Percentiles rank a stretch among this genome's conserved stretches.
phyloP scores from a whole-genome alignment of 2,113 vertebrate species.

The Prionailurus bengalensis region DNA sequence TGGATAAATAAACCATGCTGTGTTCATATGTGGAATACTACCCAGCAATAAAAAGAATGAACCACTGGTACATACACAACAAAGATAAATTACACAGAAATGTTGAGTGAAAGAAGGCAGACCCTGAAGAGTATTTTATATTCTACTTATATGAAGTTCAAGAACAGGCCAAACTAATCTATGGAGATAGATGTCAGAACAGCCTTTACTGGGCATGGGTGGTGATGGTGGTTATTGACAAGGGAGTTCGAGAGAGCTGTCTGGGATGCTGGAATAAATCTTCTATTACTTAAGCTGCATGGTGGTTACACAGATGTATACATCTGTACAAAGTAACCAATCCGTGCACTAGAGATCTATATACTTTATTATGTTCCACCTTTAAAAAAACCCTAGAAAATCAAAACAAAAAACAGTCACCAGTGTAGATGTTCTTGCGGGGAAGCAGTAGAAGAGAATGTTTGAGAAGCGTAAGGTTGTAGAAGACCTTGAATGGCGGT shows the following conservation, averaged over 20 bases:
- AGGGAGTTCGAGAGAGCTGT: neutral
- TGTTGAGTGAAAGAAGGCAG: neutral
- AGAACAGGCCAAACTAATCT: neutral
- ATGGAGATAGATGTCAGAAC: neutral
- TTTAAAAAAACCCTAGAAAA: neutral
- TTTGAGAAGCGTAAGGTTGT: neutral
- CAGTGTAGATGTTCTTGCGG: neutral
- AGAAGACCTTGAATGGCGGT: neutral
- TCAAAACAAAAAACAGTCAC: neutral
- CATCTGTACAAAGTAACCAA: neutral
- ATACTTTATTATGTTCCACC: neutral
- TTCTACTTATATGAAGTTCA: neutral
- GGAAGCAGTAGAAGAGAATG: neutral
- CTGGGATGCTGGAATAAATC: neutral
- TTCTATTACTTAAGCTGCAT: neutral
- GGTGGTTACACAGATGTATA: neutral
- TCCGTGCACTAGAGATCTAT: neutral
- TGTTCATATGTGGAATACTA: neutral
- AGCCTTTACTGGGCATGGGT: neutral
- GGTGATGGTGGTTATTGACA: neutral
- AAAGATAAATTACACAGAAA: neutral
- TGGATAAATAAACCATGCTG: neutral
- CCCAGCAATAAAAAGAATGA: neutral
- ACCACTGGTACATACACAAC: neutral
- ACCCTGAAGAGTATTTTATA: neutral